Evolutionary conservation across 2,888 invertebrate genomes (phyloP).

Genomic region (Physocephala rufipes): DNA sequence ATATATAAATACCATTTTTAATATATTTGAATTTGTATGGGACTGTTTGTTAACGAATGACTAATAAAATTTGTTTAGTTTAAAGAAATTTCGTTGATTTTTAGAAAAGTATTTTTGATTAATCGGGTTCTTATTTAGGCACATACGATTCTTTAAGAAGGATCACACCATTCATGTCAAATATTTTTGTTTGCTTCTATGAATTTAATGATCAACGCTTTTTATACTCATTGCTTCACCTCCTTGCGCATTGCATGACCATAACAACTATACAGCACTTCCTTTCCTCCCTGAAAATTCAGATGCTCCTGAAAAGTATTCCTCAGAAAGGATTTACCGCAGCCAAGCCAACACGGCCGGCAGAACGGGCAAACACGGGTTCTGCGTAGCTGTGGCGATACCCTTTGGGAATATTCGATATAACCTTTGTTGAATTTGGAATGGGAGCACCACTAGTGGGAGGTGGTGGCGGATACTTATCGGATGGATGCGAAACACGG

Average conservation of each 20-base stretch:
- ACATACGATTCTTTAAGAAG: not conserved
- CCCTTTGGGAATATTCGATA: conserved; percentile 63
- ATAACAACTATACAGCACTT: not conserved
- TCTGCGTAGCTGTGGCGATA: conserved; percentile 66
- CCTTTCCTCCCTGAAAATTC: not conserved
- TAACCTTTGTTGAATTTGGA: conserved; percentile 55
- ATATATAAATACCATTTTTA: not conserved
- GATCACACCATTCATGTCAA: too few relatives aligned
- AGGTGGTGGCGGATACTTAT: conserved; percentile 53
- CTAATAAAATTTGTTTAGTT: not conserved
- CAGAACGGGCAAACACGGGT: conserved; percentile 61
- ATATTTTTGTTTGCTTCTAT: not conserved
- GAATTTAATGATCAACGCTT: too few relatives aligned
- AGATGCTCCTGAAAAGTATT: not conserved
- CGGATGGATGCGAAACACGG: conserved; percentile 35
- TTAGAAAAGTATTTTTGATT: not conserved
- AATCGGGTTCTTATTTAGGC: conserved; percentile 15
- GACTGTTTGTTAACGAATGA: not conserved
- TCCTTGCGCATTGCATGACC: not conserved
- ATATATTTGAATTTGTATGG: not conserved
- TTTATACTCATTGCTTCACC: conserved; percentile 4
- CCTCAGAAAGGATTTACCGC: conserved; percentile 64
- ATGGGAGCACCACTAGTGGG: conserved; percentile 46
- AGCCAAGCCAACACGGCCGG: conserved; percentile 64
- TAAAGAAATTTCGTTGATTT: conserved; percentile 6